Base-by-base conservation (phyloP, 2,797 vertebrate genomes). In the Podarcis lilfordi region DNA sequence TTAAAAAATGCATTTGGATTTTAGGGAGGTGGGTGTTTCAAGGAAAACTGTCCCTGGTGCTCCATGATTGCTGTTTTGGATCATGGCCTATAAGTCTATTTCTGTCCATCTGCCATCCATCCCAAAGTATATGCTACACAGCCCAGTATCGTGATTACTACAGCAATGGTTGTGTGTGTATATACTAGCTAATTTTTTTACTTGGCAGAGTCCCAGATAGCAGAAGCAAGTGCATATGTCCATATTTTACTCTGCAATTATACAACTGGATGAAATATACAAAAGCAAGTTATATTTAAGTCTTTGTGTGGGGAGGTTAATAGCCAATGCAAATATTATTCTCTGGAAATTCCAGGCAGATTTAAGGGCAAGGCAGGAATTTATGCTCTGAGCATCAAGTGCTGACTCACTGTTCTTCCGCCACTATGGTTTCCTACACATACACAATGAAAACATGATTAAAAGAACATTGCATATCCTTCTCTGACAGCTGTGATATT, bases 301-400 rank as follows among this genome's bases (percentile, higher is more conserved):
- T 91, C 66, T 83, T 66, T 32, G 50, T 9, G 50, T 6, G 35
- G 4, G 27, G 37, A 27, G 37, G 81, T 89, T 88, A 84, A 50
- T 84, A 92, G 89, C 92, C 93, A 96, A 91, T 89, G 89, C 81
- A 96, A 96, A 94, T 94, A 95, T 94, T 96, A 91, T 93, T 95
- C 84, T 94, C 85, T 79, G 76, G 83, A 91, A 91, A 92, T 93
- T 93, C 81, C 89, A 92, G 88, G 88, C 93, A 94, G 88, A 92
- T 66, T 92, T 92, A 92, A 92, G 87, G 82, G 50, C 76, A 92
- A 90, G 93, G 80, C 82, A 90, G 86, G 86, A 89, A 90, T 84
- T 94, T 82, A 84, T 86, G 82, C 89, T 93, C 90, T 0, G 0
- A 91, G 80, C 86, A 85, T 91, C 93, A 95, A 81, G 82, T 91